These are phyloP conservation scores for Acrobasis consociella DNA, from an alignment of 2,888 invertebrate species.

Conservation along the genomic window DNA sequence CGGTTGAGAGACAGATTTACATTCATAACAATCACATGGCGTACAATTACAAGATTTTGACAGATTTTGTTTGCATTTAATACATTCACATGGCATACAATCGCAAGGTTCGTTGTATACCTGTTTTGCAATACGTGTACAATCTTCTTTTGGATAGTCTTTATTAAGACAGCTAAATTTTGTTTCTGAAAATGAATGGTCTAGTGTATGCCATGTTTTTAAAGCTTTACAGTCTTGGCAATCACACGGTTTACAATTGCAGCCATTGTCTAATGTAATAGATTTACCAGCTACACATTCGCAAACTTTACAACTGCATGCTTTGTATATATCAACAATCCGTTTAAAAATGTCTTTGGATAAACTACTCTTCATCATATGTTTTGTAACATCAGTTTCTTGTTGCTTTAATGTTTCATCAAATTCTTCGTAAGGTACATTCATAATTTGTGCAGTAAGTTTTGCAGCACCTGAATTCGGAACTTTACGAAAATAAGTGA, in stretches of 20 bases:
- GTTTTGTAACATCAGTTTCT: neutral
- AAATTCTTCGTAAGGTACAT: constrained; percentile 46
- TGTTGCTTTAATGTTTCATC: constrained; percentile 34
- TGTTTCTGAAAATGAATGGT: neutral
- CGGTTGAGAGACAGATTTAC: constrained; percentile 18
- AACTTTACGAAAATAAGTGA: constrained; percentile 26
- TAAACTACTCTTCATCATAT: constrained; percentile 25
- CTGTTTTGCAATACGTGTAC: neutral
- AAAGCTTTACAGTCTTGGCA: constrained; percentile 43
- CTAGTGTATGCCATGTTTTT: constrained; percentile 14
- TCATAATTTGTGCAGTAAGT: constrained; percentile 56
- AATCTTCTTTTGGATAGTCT: neutral
- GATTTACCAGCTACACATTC: constrained; percentile 52
- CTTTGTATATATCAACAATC: constrained; percentile 61
- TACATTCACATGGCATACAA: constrained; percentile 48
- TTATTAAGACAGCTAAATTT: neutral
- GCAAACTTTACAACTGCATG: constrained; percentile 69
- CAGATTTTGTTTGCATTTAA: constrained; percentile 30
- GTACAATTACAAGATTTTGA: constrained; percentile 43
- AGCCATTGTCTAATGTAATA: constrained; percentile 32
- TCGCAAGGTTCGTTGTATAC: constrained; percentile 35
- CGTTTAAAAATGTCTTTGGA: constrained; percentile 52
- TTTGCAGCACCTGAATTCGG: constrained; percentile 38
- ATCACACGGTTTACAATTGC: constrained; percentile 52
- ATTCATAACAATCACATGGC: constrained; percentile 45